A percentile compares a stretch with the other conserved stretches of the same genome.
phyloP scores from a whole-genome alignment of 92 coral and sea anemone species.

The Porites evermanni region DNA sequence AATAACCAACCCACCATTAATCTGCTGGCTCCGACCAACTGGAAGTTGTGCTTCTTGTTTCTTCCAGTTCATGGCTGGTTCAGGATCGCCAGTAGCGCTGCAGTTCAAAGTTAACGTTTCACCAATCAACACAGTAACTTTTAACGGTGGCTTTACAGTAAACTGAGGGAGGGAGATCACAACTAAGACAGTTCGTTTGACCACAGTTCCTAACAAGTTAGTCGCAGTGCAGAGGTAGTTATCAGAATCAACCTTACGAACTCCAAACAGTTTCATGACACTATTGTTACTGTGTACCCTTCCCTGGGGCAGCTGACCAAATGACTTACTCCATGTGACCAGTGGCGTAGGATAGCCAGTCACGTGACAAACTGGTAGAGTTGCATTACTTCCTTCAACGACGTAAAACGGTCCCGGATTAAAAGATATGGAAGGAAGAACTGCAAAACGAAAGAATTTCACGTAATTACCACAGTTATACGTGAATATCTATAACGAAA shows the following conservation, averaged over 20 bases:
- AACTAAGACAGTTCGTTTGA: not conserved
- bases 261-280: not conserved
- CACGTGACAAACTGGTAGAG: too few relatives aligned
- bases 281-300: not conserved
- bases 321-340: too few relatives aligned
- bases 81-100: slow-evolving; percentile 17
- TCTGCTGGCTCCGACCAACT: too few relatives aligned
- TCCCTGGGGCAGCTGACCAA: too few relatives aligned
- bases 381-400: too few relatives aligned
- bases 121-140: not conserved
- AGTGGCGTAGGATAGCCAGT: too few relatives aligned
- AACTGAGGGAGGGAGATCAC: slow-evolving; percentile 31
- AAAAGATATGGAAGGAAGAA: too few relatives aligned
- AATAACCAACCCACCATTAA: not conserved
- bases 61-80: slow-evolving; percentile 23
- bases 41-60: slow-evolving; percentile 5
- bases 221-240: too few relatives aligned
- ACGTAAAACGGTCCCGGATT: too few relatives aligned
- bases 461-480: too few relatives aligned
- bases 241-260: not conserved
- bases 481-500: too few relatives aligned
- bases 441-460: too few relatives aligned
- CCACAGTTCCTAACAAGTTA: slow-evolving; percentile 27
- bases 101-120: slow-evolving; percentile 15
- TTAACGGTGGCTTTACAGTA: slow-evolving; percentile 26